phyloP scores from a whole-genome alignment of 2,888 invertebrate species.

The Gari tellinella region DNA sequence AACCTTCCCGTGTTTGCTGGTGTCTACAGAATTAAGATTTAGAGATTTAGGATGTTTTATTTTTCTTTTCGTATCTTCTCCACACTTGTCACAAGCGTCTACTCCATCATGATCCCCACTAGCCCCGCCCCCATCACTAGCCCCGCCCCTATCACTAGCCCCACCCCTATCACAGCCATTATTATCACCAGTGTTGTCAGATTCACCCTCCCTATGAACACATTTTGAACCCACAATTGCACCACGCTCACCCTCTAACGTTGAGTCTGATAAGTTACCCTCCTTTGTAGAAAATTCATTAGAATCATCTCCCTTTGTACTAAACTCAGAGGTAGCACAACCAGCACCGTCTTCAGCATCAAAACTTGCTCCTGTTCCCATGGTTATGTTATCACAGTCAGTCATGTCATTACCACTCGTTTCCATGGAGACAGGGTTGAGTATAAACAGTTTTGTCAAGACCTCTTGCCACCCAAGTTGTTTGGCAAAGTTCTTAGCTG shows the following conservation, averaged over 20 bases:
- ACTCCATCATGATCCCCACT: too few species aligned
- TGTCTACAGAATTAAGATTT: constrained; percentile 8
- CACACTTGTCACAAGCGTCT: not conserved
- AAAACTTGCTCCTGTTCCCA: constrained; percentile 21
- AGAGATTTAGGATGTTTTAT: constrained; percentile 1
- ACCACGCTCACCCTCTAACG: not conserved
- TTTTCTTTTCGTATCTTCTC: not conserved
- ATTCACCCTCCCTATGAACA: constrained; percentile 20
- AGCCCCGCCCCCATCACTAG: too few species aligned
- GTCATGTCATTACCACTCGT: constrained; percentile 26
- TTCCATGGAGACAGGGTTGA: constrained; percentile 39
- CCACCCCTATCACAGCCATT: constrained; percentile 28
- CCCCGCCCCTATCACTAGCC: not conserved
- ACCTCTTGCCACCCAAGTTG: constrained; percentile 87
- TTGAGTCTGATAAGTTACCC: constrained; percentile 11
- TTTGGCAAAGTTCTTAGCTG: constrained; percentile 81
- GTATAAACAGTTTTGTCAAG: constrained; percentile 78
- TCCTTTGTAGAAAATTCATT: constrained; percentile 9
- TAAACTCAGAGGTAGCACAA: constrained; percentile 8
- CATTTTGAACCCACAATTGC: constrained; percentile 18
- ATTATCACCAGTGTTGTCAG: constrained; percentile 1
- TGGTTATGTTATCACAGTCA: constrained; percentile 30
- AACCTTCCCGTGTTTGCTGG: constrained; percentile 5
- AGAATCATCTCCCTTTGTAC: constrained; percentile 31
- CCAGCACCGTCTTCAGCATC: constrained; percentile 8